Conservation (phyloP, 2,888 invertebrate species). For the Frankliniella intonsa region DNA sequence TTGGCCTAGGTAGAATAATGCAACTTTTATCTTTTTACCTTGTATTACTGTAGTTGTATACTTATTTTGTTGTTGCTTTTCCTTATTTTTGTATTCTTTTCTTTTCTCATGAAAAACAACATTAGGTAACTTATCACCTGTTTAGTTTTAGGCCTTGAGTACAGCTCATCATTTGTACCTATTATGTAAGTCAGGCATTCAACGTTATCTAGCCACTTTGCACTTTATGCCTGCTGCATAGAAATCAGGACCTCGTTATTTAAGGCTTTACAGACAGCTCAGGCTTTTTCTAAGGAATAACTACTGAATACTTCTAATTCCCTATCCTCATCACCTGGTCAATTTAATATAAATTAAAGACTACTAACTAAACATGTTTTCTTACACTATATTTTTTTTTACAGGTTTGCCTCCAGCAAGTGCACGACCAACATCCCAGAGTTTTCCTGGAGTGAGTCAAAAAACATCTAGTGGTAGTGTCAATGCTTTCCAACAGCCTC, state of each 20-base stretch:
- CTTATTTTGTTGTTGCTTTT: conserved; percentile 37
- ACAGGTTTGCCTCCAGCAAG: conserved; percentile 36
- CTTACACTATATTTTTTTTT: conserved; percentile 21
- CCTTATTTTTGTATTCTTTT: neutral
- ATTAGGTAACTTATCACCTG: too few species aligned
- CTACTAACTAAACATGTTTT: conserved; percentile 1
- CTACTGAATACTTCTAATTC: neutral
- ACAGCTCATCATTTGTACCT: too few species aligned
- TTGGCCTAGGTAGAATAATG: too few species aligned
- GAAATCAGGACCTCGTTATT: too few species aligned
- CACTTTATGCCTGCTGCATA: too few species aligned
- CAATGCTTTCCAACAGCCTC: conserved; percentile 39
- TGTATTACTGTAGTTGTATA: too few species aligned
- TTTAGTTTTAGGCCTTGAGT: too few species aligned
- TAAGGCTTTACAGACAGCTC: too few species aligned
- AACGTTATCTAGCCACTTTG: neutral
- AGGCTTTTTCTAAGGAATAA: too few species aligned
- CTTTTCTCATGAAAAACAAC: too few species aligned
- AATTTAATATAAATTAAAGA: neutral
- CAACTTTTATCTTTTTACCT: too few species aligned
- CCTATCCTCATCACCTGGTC: neutral
- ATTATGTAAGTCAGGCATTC: neutral
- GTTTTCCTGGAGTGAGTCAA: conserved; percentile 35
- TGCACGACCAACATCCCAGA: conserved; percentile 9
- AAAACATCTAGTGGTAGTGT: conserved; percentile 2